Evolutionary conservation across 2,113 vertebrate species (phyloP), one percentile per base, ranked within the genome.

Genomic region (Microtus ochrogaster): DNA sequence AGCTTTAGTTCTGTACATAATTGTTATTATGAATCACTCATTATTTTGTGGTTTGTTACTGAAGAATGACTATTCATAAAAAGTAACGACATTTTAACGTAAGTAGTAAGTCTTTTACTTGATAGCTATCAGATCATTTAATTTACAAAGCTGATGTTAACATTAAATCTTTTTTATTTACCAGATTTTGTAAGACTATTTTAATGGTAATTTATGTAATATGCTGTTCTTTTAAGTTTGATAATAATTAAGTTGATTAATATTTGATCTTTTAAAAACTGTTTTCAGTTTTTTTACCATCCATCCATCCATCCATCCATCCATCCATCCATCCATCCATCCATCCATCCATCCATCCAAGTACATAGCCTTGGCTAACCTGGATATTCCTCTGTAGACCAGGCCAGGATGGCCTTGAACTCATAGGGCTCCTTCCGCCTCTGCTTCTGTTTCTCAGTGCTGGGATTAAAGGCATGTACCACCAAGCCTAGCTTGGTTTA

Each of bases 61-160:
- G 88, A 92, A 92, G 89, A 96, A 77, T 92, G 33, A 82, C 36
- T 95, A 66, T 79, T 97, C 89, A 78, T 76, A 95, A 92, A 49
- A 70, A 90, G 73, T 14, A 78, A 26, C 84, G 63, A 9, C 81
- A 89, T 92, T 96, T 96, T 90, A 85, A 90, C 93, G 49, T 96
- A 76, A 19, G 2, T 94, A 79, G 26, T 94, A 77, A 36, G 52
- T 85, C 33, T 95, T 96, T 94, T 73, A 68, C 39, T 93, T 96
- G 58, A 79, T 19, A 84, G 5, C 33, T 73, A 9, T 89, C 94
- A 85, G 30, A 77, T 84, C 47, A 66, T 93, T 96, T 83, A 76
- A 24, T 92, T 95, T 88, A 74, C 28, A 90, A 49, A 94, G 41
- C 72, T 94, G 63, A 22, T 94, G 55, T 52, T 83, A 74, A 76